Base-by-base conservation (phyloP, 2,113 vertebrate genomes). In the Centropus unirufus region DNA sequence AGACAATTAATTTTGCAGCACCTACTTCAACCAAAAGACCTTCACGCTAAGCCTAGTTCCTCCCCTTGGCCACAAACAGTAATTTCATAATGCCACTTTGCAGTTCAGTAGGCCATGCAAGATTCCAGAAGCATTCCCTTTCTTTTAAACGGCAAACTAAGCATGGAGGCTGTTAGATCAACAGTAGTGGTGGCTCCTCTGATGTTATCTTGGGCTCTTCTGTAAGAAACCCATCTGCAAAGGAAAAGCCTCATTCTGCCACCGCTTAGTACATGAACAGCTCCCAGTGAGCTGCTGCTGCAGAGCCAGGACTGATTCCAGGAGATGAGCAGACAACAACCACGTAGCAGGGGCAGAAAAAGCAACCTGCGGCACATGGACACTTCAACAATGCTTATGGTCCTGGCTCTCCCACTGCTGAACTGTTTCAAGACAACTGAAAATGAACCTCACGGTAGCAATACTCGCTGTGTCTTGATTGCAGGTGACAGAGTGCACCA, bases 311-410 rank as follows among this genome's bases (percentile, higher is more conserved):
- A 74, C 5, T 6, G n/a, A 44, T 72, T 86, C 55, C 51, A 58
- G 49, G 39, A 79, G 32, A 47, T 9, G 13, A 3, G 12, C 27
- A 46, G 64, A n/a, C 12, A 85, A 46, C 1, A 67, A 69, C 40
- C n/a, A 58, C 0, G 0, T n/a, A 6, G 14, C 8, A 0, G 14
- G 5, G 7, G 3, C 42, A 74, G 30, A 55, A 85, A 72, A 55
- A 5, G 15, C 19, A 66, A 51, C 14, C 11, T 72, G 40, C 44
- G 64, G 62, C 66, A 39, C 6, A 21, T 0, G 10, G 73, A 59
- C 11, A 19, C 13, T 20, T 67, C 70, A 2, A 2, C 0, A 0
- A 39, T 40, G 26, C 18, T 61, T 70, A 15, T 26, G 32, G 16
- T 78, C 14, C 54, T 58, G 66, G 9, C 5, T 82, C 8, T 82